Conservation (phyloP, 2,113 vertebrate species). For the Riparia riparia region DNA sequence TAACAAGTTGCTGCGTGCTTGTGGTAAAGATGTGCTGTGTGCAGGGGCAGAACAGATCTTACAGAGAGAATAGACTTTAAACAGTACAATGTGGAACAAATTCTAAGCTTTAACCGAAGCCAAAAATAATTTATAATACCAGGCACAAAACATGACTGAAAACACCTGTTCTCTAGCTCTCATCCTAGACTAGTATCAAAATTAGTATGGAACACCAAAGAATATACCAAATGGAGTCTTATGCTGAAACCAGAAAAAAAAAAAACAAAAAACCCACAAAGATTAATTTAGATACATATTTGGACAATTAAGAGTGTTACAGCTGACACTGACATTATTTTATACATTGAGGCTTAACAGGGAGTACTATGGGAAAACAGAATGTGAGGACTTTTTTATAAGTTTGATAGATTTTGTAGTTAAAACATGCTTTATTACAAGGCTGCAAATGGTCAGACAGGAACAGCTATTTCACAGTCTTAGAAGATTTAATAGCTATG, state of each 20-base stretch:
- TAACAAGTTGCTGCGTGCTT: not conserved
- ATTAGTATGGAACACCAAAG: not conserved
- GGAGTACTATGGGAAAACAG: not conserved
- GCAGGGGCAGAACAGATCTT: not conserved
- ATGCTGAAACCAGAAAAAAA: not conserved
- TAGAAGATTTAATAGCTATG: conserved; percentile 22
- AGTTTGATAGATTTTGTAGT: not conserved
- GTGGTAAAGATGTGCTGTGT: not conserved
- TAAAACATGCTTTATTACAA: conserved; percentile 22
- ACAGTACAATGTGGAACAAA: not conserved
- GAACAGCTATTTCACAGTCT: not conserved
- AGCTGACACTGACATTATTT: not conserved
- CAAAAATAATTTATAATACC: not conserved
- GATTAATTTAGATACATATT: too few relatives aligned
- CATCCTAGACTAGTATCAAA: not conserved
- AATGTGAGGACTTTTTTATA: not conserved
- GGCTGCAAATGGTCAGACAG: not conserved
- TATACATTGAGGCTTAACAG: not conserved
- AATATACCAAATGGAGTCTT: not conserved
- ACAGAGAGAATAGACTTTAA: not conserved
- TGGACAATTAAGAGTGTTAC: not conserved
- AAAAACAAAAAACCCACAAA: too few relatives aligned
- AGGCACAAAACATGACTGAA: not conserved
- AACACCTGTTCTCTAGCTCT: not conserved
- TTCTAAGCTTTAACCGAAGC: not conserved